Base-by-base conservation (phyloP, 2,797 vertebrate species). In the Staurois parvus region DNA sequence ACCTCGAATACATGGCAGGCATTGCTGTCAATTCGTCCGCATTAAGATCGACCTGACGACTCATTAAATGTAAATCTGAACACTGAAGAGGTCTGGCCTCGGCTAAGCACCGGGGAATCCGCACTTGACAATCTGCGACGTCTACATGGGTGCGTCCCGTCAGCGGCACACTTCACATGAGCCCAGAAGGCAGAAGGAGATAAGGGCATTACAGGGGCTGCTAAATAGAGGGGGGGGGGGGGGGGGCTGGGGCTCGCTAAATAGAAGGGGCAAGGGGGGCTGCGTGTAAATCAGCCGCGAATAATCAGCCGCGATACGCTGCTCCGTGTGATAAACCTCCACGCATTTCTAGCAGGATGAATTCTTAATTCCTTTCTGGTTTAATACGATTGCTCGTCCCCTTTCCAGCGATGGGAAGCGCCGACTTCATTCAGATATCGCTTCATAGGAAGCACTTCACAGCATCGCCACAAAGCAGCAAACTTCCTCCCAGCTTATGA, bases 161-260 rank as follows among this genome's bases (percentile, higher is more conserved):
- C 81, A 84, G 89, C 87, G 73, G 40, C 74, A 29, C 12, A 82
- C 87, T 82, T 80, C 77, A 85, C 87, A 85, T 88, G 80, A 91
- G 88, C 84, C 90, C 92, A 93, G 93, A 93, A 94, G 91, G 93
- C 88, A 69, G 66, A 81, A 0, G 3, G 84, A 92, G 91, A 94
- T 93, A 94, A 94, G 88, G 89, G 89, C 85, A 90, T 93, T 92
- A 93, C 89, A 84, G 72, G 73, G 34, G 72, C 84, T 87, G 62
- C 84, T 89, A 88, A 90, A 81, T 62, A 90, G 86, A 90, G 88
- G 45, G 2, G 28, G 37, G 0, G 2, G 28, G 69, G 89, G 92
- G 85, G 69, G 89, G 92, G 85, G n/a, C n/a, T n/a, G n/a, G n/a
- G n/a, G n/a, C n/a, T n/a, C n/a, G n/a, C n/a, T n/a, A n/a, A n/a